Base-by-base conservation (phyloP, 2,797 vertebrate genomes). In the Falco biarmicus region DNA sequence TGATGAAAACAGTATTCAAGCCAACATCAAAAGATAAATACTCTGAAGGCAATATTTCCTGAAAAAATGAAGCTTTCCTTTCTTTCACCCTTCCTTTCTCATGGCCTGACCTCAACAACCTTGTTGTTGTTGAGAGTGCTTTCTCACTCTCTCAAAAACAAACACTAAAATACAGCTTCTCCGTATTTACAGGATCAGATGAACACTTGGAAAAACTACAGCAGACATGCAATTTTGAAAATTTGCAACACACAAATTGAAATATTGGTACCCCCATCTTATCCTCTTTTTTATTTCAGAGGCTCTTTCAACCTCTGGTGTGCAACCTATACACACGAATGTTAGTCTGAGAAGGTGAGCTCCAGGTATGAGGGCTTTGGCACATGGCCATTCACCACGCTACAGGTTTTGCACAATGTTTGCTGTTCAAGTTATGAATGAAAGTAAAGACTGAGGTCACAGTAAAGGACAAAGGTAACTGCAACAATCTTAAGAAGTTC, bases 71-170 rank as follows among this genome's bases (percentile, higher is more conserved):
- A 65, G 66, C 14, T 80, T 74, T 54, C 16, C 8, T 82, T 91
- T 84, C 56, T 74, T 86, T 8, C 10, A 5, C 65, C n/a, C 41
- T 61, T 89, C 65, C 29, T 13, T 31, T 70, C 48, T 81, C 47
- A 47, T 9, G 7, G 41, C 15, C 37, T 60, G 61, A 70, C 59
- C 68, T 64, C 43, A 82, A 64, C 8, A 86, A 43, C 16, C 43
- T 18, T 1, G 0, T n/a, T 1, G 0, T n/a, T 41, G 41, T 41
- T 41, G 41, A 41, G 21, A 83, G 18, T 0, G 3, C 9, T 56
- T 31, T 29, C 56, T 63, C 14, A 26, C 6, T 64, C 16, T 76
- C 22, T 69, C 37, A 73, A 26, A 81, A 82, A 11, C 11, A 50
- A 84, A 37, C 31, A 68, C 9, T 61, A 22, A 6, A 54, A 50